Evolutionary conservation across 1,140 invertebrate genomes (phyloP), one percentile per base, ranked within the genome.

Genomic region (Galleria mellonella): DNA sequence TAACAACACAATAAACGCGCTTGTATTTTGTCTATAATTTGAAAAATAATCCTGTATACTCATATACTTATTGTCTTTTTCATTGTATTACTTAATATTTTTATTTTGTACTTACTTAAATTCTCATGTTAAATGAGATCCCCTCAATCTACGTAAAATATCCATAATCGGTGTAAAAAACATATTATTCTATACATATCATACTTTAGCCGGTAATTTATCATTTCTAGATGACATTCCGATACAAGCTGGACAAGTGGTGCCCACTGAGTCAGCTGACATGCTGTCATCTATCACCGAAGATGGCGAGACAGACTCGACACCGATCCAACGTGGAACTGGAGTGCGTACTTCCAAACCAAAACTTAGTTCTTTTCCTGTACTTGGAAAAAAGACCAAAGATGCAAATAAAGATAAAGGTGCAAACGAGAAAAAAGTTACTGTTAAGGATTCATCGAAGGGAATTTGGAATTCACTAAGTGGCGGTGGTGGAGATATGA

Each of bases 141-240:
- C 17, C 17, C 17, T 23, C 2, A 2, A 3, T 23, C 6, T 23
- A 23, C 6, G 17, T 23, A 3, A 2, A 6, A 23, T 23, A 6
- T 23, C 17, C 17, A 2, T 36, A 35, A 12, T 27, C 28, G 4
- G 12, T 35, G 12, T 5, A 35, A 14, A 13, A 11, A 11, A 36
- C 12, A 1, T 13, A 11, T 17, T 40, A n/a, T n/a, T n/a, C n/a
- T n/a, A n/a, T n/a, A n/a, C n/a, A n/a, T n/a, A n/a, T n/a, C n/a
- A n/a, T 12, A 28, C 4, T 40, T 43, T 6, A 23, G n/a, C 32
- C 32, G n/a, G 4, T 11, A 35, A 35, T 35, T 32, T 1, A 10
- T 62, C 51, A 36, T 62, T 82, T 81, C 14, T 68, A 87, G 85
- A 86, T 66, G 85, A 87, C 55, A 87, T 87, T 66, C 85, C 85